Base-by-base conservation (phyloP, 2,113 vertebrate genomes). In the Struthidea cinerea region DNA sequence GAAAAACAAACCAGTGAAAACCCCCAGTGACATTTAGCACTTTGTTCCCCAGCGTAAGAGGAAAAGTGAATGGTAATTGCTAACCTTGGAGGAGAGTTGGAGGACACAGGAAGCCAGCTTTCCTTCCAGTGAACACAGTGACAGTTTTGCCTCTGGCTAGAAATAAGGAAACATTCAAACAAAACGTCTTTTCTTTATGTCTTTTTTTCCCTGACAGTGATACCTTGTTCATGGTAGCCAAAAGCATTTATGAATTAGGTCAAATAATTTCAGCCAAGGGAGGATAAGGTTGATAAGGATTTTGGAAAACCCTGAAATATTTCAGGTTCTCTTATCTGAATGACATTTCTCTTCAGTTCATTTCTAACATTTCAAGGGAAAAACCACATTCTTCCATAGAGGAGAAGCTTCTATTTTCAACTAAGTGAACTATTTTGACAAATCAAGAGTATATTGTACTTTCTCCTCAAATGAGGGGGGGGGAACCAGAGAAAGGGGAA, bases 81-180 rank as follows among this genome's bases (percentile, higher is more conserved):
- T 64, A 53, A 73, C 67, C 21, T 21, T 86, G 76, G 55, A 84
- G 75, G 21, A 83, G 90, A 76, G 15, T 50, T 69, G 73, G 75
- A 96, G 85, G 94, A 84, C 90, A 65, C 33, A 65, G 46, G 67
- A 77, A 65, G 7, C 6, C 41, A 87, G 57, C 50, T 85, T 85
- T 85, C 15, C 13, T 85, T 63, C 53, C 75, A 87, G 28, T 41
- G 57, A 93, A 73, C 13, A n/a, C 0, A 0, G 71, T 19, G 53
- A 49, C 56, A 46, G 70, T 69, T 95, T 94, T 92, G 88, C 90
- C 90, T 88, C 90, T 84, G 59, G 88, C 57, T 88, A 80, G 70
- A 80, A 95, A 83, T 85, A 69, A 65, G 75, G 57, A 93, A 94
- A 76, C 59, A 69, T 80, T 90, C 75, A 97, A 85, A 93, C 53